Evolutionary conservation across 2,113 vertebrate species (phyloP), one percentile per base, ranked within the genome.

Genomic region (Poeciliopsis retropinna): DNA sequence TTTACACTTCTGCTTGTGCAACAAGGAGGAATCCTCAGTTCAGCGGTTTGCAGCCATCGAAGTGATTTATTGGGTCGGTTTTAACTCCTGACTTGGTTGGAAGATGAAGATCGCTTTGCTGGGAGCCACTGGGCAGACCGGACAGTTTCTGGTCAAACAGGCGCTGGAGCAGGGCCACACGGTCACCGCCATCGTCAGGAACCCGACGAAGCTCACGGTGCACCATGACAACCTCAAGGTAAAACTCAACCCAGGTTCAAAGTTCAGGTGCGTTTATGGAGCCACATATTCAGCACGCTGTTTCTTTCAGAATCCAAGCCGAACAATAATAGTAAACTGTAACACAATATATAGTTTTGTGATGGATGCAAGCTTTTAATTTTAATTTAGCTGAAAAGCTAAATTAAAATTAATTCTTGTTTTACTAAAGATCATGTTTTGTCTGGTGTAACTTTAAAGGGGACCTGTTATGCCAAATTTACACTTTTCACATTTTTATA

Each of bases 121-220:
- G 77, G 95, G 95, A 72, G 95, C 94, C 70, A 95, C 94, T 3
- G 95, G 95, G 22, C 94, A 94, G 83, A 95, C 95, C 0, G 95
- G 95, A 1, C 94, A 91, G 81, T 78, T 85, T 60, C 76, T 96
- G 76, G 80, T 95, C 37, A 87, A 61, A 37, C 95, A 96, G 88
- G 95, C 95, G 0, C 86, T 96, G 64, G 83, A 93, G 70, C 91
- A 95, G 57, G 95, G 94, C 12, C 95, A 95, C 68, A 60, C 22
- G 0, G 94, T 96, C 84, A 95, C 92, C 0, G 95, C 95, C 10
- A 61, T 95, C 15, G 94, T 95, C 72, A 92, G 95, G 73, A 94
- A 93, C 85, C 91, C 88, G 4, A 91, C 47, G 12, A 95, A 95
- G 79, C 80, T 96, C 60, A 69, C 81, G 1, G 67, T 93, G 30